Percentiles rank a stretch among this genome's conserved stretches.
phyloP scores from a whole-genome alignment of 2,113 vertebrate genomes.

The Symphodus melops region DNA sequence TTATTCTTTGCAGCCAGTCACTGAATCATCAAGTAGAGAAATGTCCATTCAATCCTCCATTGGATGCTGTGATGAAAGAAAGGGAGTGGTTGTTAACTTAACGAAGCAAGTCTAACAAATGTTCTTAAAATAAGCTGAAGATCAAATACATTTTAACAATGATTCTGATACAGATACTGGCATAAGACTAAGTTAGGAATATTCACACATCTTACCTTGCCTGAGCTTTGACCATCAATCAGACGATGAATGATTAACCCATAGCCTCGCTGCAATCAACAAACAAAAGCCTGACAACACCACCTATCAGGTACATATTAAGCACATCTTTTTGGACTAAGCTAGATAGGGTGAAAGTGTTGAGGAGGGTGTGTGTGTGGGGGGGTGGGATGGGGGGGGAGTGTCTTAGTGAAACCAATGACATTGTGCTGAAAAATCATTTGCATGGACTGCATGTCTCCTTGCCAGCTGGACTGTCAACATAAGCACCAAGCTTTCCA shows the following conservation, averaged over 20 bases:
- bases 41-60: background rate
- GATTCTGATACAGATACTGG: too few species aligned
- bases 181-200: too few species aligned
- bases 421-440: conserved; percentile 39
- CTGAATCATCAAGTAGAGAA: background rate
- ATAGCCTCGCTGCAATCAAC: conserved; percentile 1
- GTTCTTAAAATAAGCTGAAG: too few species aligned
- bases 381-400: background rate
- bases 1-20: background rate
- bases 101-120: too few species aligned
- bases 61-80: too few species aligned
- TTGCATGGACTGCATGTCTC: conserved; percentile 59
- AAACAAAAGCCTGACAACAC: background rate
- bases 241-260: background rate
- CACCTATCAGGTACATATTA: background rate
- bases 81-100: too few species aligned
- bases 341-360: conserved; percentile 4
- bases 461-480: background rate
- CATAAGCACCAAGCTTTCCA: background rate
- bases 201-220: conserved; percentile 57
- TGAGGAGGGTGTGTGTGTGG: background rate
- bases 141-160: background rate
- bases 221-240: background rate
- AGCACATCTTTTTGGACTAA: conserved; percentile 1
- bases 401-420: background rate